Evolutionary conservation across 2,888 invertebrate genomes (phyloP).

Genomic region (Drosophila rellima): DNA sequence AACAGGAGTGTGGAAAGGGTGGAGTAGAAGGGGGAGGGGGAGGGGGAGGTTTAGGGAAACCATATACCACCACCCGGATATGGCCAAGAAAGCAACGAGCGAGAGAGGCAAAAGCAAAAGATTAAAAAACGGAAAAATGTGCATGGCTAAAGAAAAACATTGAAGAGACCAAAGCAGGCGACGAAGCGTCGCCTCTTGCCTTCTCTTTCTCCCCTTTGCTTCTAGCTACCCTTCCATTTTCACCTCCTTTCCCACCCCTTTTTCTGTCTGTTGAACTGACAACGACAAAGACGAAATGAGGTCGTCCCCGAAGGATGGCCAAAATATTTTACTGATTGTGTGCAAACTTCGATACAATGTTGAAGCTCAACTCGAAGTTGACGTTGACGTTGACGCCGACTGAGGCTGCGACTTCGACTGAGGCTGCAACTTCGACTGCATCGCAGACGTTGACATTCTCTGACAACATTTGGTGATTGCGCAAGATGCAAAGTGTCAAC

Average conservation of each 20-base stretch:
- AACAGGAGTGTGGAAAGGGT: conserved; percentile 22
- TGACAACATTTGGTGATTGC: conserved; percentile 82
- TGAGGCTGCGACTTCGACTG: conserved; percentile 39
- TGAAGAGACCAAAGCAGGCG: conserved; percentile 61
- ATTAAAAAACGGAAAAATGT: conserved; percentile 80
- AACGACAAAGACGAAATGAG: conserved; percentile 78
- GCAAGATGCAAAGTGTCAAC: conserved; percentile 82
- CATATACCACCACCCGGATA: background rate
- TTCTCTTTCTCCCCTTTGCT: background rate
- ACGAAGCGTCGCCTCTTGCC: conserved; percentile 45
- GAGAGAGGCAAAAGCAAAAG: conserved; percentile 73
- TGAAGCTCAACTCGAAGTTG: conserved; percentile 49
- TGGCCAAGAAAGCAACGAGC: conserved; percentile 56
- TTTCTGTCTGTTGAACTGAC: conserved; percentile 47
- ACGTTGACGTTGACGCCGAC: conserved; percentile 28
- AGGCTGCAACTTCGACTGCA: background rate
- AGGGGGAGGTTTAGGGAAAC: too few species aligned
- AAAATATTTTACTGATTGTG: conserved; percentile 82
- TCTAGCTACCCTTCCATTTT: background rate
- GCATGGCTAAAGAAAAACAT: conserved; percentile 70
- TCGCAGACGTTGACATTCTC: conserved; percentile 59
- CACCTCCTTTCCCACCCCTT: background rate
- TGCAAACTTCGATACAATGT: conserved; percentile 82
- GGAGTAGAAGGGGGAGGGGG: too few species aligned
- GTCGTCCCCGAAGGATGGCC: conserved; percentile 80